Evolutionary conservation across 2,113 vertebrate genomes (phyloP), one percentile per base, ranked within the genome.

Genomic region (Coreoperca whiteheadi): DNA sequence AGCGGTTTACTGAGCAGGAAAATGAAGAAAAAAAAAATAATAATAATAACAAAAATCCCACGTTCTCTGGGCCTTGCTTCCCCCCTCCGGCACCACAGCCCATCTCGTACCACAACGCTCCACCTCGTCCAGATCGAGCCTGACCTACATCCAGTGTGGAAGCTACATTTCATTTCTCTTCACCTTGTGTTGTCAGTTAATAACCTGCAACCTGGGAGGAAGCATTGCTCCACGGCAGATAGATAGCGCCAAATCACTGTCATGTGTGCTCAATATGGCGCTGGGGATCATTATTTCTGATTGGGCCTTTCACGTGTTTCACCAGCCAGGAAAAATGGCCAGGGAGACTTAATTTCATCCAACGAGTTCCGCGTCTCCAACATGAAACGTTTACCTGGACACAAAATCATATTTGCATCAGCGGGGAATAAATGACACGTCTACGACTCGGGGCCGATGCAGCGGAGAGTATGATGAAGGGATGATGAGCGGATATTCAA

Each of bases 141-240:
- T 87, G 89, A 87, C 91, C 90, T 69, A 90, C 46, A 90, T 93
- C 85, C 73, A 18, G n/a, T 46, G 56, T 76, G 72, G 68, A 68
- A 74, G 57, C 37, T 34, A 21, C 8, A 89, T 87, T 92, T 84
- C 75, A 77, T 87, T 88, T 81, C 78, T 86, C 82, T 79, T 86
- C 84, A 71, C 63, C 39, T 23, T 69, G 81, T 76, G 86, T 88
- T 87, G 87, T 88, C 89, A 86, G 74, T 84, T 88, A 86, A 88
- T 90, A 91, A 88, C 84, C 57, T 87, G 81, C 84, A 86, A 86
- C 84, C 78, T 84, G 79, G 71, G 73, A 82, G 81, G 81, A 83
- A 78, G 79, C 66, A 65, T 77, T 83, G 61, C 78, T 51, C 53
- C 41, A 57, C 2, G 39, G 56, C 69, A 67, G 83, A 82, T 59